Percentiles rank a stretch among this genome's conserved stretches.
Evolutionary conservation across 2,888 invertebrate species (phyloP).

Genomic region (Acronicta aceris): DNA sequence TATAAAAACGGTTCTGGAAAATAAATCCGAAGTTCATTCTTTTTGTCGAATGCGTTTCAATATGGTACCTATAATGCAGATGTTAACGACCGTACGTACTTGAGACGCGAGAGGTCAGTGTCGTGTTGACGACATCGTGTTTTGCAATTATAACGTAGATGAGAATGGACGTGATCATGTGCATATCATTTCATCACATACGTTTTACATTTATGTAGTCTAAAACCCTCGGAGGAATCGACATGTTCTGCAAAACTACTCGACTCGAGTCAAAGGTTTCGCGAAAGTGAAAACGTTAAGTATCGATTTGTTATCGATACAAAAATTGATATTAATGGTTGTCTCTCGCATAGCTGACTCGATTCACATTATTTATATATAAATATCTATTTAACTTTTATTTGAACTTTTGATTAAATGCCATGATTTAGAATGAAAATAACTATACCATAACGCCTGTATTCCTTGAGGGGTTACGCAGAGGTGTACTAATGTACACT

Average conservation of each 20-base stretch:
- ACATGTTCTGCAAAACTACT: constrained; percentile 8
- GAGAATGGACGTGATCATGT: constrained; percentile 48
- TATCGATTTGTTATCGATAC: constrained; percentile 15
- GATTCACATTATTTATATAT: neutral
- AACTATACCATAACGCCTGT: too few relatives aligned
- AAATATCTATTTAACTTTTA: too few relatives aligned
- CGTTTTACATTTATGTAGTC: constrained; percentile 20
- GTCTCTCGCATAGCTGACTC: neutral
- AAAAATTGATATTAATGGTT: constrained; percentile 8
- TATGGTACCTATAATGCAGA: constrained; percentile 53
- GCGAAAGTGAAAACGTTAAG: constrained; percentile 23
- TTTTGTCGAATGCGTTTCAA: constrained; percentile 51
- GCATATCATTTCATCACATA: constrained; percentile 12
- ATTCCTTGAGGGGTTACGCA: too few relatives aligned
- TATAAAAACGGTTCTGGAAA: constrained; percentile 24
- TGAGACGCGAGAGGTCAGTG: constrained; percentile 81
- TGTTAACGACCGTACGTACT: constrained; percentile 81
- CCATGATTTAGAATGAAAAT: too few relatives aligned
- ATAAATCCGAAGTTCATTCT: constrained; percentile 29
- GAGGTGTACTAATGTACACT: too few relatives aligned
- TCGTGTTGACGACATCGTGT: constrained; percentile 75
- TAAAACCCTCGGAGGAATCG: constrained; percentile 23
- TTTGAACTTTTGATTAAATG: too few relatives aligned
- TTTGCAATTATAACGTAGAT: constrained; percentile 79
- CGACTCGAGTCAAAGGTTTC: constrained; percentile 9